Percentiles rank a stretch among this genome's conserved stretches.
Conservation (phyloP, 2,888 invertebrate species). For the Rhodophaea formosa region DNA sequence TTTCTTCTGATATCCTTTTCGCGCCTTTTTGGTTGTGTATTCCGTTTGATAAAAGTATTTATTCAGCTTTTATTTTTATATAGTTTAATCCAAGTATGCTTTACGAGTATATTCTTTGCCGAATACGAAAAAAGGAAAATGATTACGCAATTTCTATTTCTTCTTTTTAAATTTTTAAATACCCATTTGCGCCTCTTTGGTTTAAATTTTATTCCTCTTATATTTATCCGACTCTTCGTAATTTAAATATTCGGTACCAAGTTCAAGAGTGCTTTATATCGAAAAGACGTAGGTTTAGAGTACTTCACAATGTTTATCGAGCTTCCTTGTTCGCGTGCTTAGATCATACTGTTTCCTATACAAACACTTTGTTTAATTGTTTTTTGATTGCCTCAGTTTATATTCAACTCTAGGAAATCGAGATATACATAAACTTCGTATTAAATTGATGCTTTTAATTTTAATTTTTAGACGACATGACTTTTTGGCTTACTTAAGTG, state of each 20-base stretch:
- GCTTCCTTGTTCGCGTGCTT: slow-evolving; percentile 25
- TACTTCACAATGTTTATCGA: slow-evolving; percentile 29
- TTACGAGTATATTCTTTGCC: too few relatives aligned
- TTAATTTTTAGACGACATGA: too few relatives aligned
- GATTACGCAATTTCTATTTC: too few relatives aligned
- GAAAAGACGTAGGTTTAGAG: slow-evolving; percentile 24
- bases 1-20: background rate
- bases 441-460: too few relatives aligned
- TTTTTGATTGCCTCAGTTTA: slow-evolving; percentile 6
- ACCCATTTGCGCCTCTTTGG: too few relatives aligned
- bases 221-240: slow-evolving; percentile 15
- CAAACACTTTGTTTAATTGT: slow-evolving; percentile 5
- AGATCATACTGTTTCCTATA: slow-evolving; percentile 19
- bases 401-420: background rate
- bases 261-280: slow-evolving; percentile 26
- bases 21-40: background rate
- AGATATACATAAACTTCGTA: background rate
- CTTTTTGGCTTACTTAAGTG: too few relatives aligned
- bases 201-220: too few relatives aligned
- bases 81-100: too few relatives aligned
- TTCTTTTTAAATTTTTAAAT: too few relatives aligned
- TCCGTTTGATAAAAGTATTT: background rate
- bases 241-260: slow-evolving; percentile 27
- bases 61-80: too few relatives aligned
- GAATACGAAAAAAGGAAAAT: too few relatives aligned